Conservation (phyloP, 2,113 vertebrate species). For the Pomatostomus ruficeps region DNA sequence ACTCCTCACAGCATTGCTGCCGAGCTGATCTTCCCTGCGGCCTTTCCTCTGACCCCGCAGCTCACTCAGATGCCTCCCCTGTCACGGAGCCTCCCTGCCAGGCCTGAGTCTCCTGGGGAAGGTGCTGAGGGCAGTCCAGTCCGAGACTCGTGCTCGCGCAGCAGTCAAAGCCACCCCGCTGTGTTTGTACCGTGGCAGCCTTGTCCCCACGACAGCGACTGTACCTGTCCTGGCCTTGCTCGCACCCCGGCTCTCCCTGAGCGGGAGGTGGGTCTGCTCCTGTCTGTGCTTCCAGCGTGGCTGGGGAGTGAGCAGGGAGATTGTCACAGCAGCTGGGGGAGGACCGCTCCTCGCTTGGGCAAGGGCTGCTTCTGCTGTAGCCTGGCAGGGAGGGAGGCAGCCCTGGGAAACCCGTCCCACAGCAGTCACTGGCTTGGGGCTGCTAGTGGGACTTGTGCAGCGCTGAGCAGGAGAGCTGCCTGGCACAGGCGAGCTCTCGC, state of each 20-base stretch:
- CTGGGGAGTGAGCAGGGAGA: neutral
- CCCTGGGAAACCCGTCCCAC: rapidly evolving
- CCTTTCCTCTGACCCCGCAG: neutral
- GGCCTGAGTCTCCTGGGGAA: neutral
- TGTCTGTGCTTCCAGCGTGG: neutral
- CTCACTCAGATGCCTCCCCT: neutral
- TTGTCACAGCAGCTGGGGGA: neutral
- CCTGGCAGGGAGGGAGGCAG: neutral
- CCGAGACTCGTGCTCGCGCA: neutral
- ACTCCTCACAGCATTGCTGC: constrained; percentile 24
- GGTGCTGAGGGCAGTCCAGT: neutral
- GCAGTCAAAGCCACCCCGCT: neutral
- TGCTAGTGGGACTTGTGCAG: neutral
- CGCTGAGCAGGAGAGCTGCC: neutral
- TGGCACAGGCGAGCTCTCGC: neutral
- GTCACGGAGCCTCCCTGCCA: neutral
- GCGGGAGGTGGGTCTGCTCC: neutral
- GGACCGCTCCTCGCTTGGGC: neutral
- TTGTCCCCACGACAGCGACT: neutral
- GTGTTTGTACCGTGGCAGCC: neutral
- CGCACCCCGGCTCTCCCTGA: neutral
- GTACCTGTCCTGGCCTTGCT: neutral
- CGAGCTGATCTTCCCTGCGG: constrained; percentile 3
- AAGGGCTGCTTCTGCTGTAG: neutral
- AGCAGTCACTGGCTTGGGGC: rapidly evolving